Evolutionary conservation across 2,797 vertebrate genomes (phyloP), one percentile per base, ranked within the genome.

Genomic region (Ispidina lecontei): DNA sequence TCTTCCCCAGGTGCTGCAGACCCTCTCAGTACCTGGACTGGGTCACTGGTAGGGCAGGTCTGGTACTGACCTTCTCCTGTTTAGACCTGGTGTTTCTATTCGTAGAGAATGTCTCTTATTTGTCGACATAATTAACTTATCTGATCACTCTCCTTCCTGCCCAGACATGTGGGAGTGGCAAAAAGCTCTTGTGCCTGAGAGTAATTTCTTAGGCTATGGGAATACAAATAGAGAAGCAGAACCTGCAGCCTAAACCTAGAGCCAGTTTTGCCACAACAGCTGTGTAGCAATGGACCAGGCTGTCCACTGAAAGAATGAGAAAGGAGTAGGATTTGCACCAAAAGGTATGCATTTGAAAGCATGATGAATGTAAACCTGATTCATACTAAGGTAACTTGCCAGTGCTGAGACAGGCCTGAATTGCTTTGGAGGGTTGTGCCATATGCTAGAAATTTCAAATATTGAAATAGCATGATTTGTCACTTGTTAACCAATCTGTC

Each of bases 241-340:
- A 52, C 52, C 76, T 79, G 49, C 52, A 87, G 62, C n/a, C 68
- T 70, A 75, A 82, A 75, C 44, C 77, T 71, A 41, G 28, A 91
- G 88, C 54, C 29, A 82, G 12, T 91, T 95, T 93, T 35, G 0
- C 68, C 88, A 60, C 84, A 72, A 60, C 37, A 64, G 64, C 60
- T 90, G 35, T 82, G 64, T 76, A 33, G 60, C 56, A 88, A 93
- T 90, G 88, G 88, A 79, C 84, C 80, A 76, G 75, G 37, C 41
- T 87, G 78, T 64, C 71, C 86, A 43, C 71, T 79, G 77, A 33
- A 70, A 89, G 86, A 13, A 4, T 95, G 90, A 91, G 94, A 95
- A 96, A 91, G 81, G 71, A 90, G 91, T 86, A 94, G 93, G 91
- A 89, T 89, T 93, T 90, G 22, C 52, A 67, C 10, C 3, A 69